Base-by-base conservation (phyloP, 1,140 invertebrate genomes). In the Drosophila nigrodunni region DNA sequence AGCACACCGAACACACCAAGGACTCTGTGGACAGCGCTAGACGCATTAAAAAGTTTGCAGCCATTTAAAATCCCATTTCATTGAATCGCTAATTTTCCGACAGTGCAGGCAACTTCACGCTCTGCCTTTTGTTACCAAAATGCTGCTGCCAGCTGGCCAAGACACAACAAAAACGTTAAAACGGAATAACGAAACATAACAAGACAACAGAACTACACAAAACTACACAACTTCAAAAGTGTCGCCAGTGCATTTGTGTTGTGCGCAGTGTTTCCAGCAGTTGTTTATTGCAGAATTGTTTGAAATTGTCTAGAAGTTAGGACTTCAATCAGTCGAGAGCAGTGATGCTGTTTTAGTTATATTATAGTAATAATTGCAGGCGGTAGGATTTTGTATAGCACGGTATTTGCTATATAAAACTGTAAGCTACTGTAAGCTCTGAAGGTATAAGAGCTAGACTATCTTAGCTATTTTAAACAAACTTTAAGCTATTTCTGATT, bases 31-130 rank as follows among this genome's bases (percentile, higher is more conserved):
- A 61, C 47, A 64, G 50, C 73, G 52, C 44, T 44, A 77, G 78
- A 89, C 77, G 78, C 85, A 91, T 91, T 91, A 89, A 91, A 91
- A 91, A 91, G 83, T 91, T 91, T 91, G 74, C 81, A 86, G 89
- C 89, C 85, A 91, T 91, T 91, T 91, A 91, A 91, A 91, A 91
- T 91, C 89, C 83, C 89, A 91, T 91, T 91, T 91, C 89, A 91
- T 86, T 91, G 89, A 91, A 91, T 91, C 89, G 89, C 89, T 91
- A 91, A 91, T 91, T 91, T 89, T 85, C 78, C 85, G 77, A 81
- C 83, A 85, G 35, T 74, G 74, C 55, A 76, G 44, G 46, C 71
- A 60, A 66, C 15, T 76, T 50, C 68, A 11, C 25, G 47, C 57
- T 82, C 44, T 74, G 66, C 71, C 41, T 35, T 49, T 41, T 71